phyloP scores from a whole-genome alignment of 2,113 vertebrate species.

The Megalops atlanticus region DNA sequence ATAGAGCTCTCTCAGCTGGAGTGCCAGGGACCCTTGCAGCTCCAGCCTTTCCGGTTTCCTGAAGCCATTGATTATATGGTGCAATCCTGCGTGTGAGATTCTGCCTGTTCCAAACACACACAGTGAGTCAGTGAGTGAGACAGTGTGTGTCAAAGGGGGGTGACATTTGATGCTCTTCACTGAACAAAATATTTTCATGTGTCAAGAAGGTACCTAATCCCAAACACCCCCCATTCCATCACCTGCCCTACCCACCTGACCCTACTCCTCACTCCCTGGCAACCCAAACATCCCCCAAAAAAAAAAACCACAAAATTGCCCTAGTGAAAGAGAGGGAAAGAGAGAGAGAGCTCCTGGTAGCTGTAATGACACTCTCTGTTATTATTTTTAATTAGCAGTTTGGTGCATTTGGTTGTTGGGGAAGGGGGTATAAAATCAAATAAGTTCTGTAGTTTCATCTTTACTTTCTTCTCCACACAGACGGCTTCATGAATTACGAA shows the following conservation, averaged over 20 bases:
- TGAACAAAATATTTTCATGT: no score
- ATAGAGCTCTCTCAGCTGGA: background rate
- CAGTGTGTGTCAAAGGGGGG: no score
- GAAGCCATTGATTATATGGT: slow-evolving; percentile 16
- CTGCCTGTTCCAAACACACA: no score
- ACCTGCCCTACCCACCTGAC: no score
- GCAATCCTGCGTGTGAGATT: slow-evolving; percentile 6
- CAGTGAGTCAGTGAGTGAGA: no score
- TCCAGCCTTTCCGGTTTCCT: background rate
- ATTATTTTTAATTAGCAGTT: background rate
- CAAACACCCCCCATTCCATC: no score
- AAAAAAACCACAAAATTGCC: no score
- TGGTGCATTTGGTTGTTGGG: background rate
- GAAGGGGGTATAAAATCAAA: background rate
- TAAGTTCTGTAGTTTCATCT: slow-evolving; percentile 2
- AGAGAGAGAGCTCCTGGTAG: no score
- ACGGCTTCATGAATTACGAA: background rate
- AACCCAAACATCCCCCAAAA: no score
- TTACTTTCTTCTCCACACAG: slow-evolving; percentile 1
- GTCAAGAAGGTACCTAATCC: no score
- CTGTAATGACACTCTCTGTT: background rate
- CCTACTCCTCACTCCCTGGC: no score
- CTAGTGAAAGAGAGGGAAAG: no score
- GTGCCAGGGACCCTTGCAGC: background rate
- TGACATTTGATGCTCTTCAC: background rate